phyloP scores from a whole-genome alignment of 2,888 invertebrate species.

The Nephrocerus scutellatus region DNA sequence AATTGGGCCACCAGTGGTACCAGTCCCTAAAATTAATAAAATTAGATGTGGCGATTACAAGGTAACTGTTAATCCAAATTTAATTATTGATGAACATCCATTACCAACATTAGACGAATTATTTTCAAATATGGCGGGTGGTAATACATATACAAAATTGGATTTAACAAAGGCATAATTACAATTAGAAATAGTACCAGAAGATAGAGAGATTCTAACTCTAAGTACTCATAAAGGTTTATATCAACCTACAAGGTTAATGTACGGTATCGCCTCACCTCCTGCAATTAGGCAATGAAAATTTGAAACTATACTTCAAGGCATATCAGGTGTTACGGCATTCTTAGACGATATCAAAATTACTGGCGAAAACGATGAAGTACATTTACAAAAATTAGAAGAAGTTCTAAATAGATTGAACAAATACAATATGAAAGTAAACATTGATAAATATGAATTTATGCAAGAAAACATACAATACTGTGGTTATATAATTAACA shows the following conservation, averaged over 20 bases:
- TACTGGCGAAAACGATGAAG: constrained; percentile 22
- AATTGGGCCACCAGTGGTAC: no score
- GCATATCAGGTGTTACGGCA: constrained; percentile 26
- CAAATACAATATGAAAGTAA: constrained; percentile 25
- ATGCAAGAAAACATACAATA: constrained; percentile 27
- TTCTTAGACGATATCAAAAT: constrained; percentile 30
- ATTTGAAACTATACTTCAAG: constrained; percentile 27
- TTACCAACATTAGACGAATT: constrained; percentile 25
- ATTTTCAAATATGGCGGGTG: constrained; percentile 23
- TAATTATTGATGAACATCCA: constrained; percentile 26
- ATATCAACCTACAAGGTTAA: constrained; percentile 29
- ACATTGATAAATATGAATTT: constrained; percentile 29
- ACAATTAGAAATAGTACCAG: constrained; percentile 31
- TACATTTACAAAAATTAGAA: constrained; percentile 25
- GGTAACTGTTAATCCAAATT: constrained; percentile 25
- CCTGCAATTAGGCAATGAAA: constrained; percentile 33
- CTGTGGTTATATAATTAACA: constrained; percentile 31
- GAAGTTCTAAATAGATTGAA: constrained; percentile 23
- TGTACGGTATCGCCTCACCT: constrained; percentile 33
- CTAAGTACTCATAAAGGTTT: constrained; percentile 37
- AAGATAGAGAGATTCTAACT: constrained; percentile 30
- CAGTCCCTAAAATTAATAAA: no score
- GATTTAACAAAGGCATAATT: constrained; percentile 35
- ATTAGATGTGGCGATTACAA: constrained; percentile 22
- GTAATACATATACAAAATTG: constrained; percentile 24